These are phyloP conservation scores for Sibirionetta formosa DNA, from an alignment of 2,797 vertebrate genomes.

Conservation along the genomic window DNA sequence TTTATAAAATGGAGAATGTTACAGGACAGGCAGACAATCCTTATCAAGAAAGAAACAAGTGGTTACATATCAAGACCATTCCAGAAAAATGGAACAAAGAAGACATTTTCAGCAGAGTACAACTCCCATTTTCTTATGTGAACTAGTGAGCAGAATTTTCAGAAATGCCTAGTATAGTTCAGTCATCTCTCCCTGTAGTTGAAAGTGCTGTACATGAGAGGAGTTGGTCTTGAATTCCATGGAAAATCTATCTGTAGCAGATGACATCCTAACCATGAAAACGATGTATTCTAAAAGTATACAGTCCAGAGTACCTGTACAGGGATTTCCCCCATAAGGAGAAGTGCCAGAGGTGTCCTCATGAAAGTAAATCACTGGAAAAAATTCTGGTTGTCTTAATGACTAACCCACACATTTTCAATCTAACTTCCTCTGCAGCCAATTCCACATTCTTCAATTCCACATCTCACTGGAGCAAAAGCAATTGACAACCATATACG, in stretches of 20 bases:
- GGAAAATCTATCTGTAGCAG: neutral
- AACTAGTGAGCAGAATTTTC: neutral
- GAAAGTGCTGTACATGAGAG: neutral
- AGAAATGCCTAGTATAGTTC: neutral
- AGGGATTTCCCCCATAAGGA: neutral
- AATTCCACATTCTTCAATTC: neutral
- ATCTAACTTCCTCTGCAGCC: neutral
- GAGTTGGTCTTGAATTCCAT: neutral
- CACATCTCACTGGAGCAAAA: neutral
- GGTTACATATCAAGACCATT: accelerated
- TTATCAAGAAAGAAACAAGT: neutral
- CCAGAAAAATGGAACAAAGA: neutral
- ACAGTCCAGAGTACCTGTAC: neutral
- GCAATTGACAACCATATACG: neutral
- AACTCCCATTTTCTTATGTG: neutral
- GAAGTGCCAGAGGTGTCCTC: neutral
- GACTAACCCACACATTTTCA: neutral
- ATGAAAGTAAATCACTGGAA: neutral
- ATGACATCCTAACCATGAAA: neutral
- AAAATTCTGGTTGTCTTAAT: neutral
- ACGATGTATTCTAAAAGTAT: neutral
- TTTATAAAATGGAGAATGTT: neutral
- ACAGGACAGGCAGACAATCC: neutral
- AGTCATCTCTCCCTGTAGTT: neutral
- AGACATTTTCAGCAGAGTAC: neutral